These are phyloP conservation scores for Drosophila mercatorum DNA, from an alignment of 2,888 invertebrate species.

Conservation along the genomic window DNA sequence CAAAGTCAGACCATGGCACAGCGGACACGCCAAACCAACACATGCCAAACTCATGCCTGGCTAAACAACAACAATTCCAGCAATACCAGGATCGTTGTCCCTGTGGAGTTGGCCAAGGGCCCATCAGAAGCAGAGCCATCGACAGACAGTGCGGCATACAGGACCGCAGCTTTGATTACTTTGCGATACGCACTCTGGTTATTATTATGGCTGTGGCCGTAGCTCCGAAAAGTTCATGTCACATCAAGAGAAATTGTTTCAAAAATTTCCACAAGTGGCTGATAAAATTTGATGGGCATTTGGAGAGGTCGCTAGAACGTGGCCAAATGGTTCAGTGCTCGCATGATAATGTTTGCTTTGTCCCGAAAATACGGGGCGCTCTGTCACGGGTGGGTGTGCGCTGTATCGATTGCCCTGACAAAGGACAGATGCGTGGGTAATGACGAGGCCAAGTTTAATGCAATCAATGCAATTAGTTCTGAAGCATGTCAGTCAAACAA, in stretches of 20 bases:
- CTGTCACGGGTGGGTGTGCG: conserved; percentile 30
- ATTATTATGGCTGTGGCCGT: conserved; percentile 35
- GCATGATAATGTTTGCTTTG: conserved; percentile 54
- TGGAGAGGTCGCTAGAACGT: conserved; percentile 30
- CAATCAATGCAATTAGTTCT: conserved; percentile 69
- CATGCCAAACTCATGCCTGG: conserved; percentile 47
- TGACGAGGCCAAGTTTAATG: conserved; percentile 52
- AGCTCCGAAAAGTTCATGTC: conserved; percentile 37
- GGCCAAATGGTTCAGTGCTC: conserved; percentile 24
- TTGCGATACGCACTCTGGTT: conserved; percentile 53
- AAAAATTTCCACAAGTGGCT: conserved; percentile 74
- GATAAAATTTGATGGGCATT: conserved; percentile 70
- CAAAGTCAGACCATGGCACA: conserved; percentile 53
- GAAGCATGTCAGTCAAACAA: conserved; percentile 43
- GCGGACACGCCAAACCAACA: conserved; percentile 65
- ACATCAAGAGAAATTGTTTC: conserved; percentile 60
- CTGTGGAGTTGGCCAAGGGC: conserved; percentile 6
- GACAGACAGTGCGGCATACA: conserved; percentile 30
- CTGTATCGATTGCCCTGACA: conserved; percentile 62
- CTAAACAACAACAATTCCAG: conserved; percentile 25
- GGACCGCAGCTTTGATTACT: conserved; percentile 61
- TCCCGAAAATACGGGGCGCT: neutral
- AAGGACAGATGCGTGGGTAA: conserved; percentile 40
- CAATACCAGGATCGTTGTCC: conserved; percentile 19
- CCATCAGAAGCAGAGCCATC: neutral